Evolutionary conservation across 2,797 vertebrate genomes (phyloP).

Genomic region (Karalla daura): DNA sequence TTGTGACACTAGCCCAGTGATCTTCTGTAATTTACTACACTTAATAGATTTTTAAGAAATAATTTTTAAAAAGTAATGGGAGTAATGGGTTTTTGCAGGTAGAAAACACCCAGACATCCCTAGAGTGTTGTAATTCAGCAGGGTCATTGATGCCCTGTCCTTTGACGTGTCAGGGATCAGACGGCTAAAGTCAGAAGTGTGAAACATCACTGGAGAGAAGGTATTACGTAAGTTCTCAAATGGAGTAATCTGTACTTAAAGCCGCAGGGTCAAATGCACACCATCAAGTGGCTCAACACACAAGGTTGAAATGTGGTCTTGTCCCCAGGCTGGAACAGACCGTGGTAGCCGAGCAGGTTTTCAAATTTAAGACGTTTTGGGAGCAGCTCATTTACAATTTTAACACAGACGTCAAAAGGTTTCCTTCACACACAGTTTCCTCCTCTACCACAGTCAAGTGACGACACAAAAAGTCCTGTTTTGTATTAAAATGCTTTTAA

Average conservation of each 20-base stretch:
- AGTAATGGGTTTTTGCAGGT: too few relatives aligned
- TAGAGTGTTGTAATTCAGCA: not conserved
- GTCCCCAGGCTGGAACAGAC: not conserved
- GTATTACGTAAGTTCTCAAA: slow-evolving; percentile 46
- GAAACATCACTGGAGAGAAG: slow-evolving; percentile 22
- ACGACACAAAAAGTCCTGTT: slow-evolving; percentile 6
- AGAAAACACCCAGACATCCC: not conserved
- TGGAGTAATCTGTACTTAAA: slow-evolving; percentile 56
- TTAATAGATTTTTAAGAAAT: too few relatives aligned
- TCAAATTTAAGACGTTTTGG: not conserved
- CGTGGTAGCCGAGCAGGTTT: not conserved
- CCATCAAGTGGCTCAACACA: not conserved
- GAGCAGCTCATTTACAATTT: too few relatives aligned
- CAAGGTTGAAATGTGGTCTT: not conserved
- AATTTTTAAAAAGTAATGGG: too few relatives aligned
- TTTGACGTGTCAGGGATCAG: slow-evolving; percentile 14
- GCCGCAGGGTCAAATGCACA: slow-evolving; percentile 7
- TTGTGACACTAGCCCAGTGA: too few relatives aligned
- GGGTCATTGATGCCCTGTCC: not conserved
- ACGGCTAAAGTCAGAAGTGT: slow-evolving; percentile 6
- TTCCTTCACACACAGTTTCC: too few relatives aligned
- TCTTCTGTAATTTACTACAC: too few relatives aligned
- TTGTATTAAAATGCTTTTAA: slow-evolving; percentile 64
- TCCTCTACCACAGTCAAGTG: not conserved
- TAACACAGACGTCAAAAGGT: too few relatives aligned